Percentiles rank a stretch among this genome's conserved stretches.
Evolutionary conservation across 2,888 invertebrate species (phyloP).

Genomic region (Drosophila mulleri): DNA sequence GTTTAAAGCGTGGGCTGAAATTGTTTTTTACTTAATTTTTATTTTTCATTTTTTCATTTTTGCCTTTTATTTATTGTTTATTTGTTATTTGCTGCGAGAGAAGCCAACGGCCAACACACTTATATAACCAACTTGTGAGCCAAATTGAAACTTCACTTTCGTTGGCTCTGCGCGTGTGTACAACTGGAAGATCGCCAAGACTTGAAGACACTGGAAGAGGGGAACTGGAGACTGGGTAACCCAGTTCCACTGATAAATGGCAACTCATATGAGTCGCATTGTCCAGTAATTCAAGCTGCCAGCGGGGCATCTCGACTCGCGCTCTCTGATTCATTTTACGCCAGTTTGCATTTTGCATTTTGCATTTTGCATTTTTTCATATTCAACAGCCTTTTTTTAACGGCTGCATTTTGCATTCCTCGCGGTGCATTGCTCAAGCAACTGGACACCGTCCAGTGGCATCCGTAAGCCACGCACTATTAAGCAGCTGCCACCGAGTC

Average conservation of each 20-base stretch:
- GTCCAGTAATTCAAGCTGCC: constrained; percentile 70
- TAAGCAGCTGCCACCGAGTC: constrained; percentile 67
- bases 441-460: constrained; percentile 57
- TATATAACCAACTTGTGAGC: constrained; percentile 58
- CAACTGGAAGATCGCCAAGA: constrained; percentile 10
- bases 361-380: constrained; percentile 33
- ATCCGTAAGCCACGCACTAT: constrained; percentile 68
- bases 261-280: constrained; percentile 54
- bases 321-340: constrained; percentile 72
- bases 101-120: constrained; percentile 47
- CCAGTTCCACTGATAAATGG: constrained; percentile 69
- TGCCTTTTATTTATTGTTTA: constrained; percentile 21
- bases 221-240: constrained; percentile 77
- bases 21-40: constrained; percentile 50
- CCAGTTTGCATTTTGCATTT: constrained; percentile 41
- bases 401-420: constrained; percentile 49
- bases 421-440: constrained; percentile 49
- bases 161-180: constrained; percentile 13
- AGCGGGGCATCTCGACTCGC: constrained; percentile 34
- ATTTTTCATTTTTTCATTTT: constrained; percentile 8
- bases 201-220: background rate
- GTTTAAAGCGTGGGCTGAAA: constrained; percentile 65
- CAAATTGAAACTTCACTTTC: constrained; percentile 68
- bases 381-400: constrained; percentile 23
- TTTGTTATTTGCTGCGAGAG: constrained; percentile 35